Percentiles rank a stretch among this genome's conserved stretches.
Evolutionary conservation across 2,113 vertebrate genomes (phyloP).

Genomic region (Lota lota): DNA sequence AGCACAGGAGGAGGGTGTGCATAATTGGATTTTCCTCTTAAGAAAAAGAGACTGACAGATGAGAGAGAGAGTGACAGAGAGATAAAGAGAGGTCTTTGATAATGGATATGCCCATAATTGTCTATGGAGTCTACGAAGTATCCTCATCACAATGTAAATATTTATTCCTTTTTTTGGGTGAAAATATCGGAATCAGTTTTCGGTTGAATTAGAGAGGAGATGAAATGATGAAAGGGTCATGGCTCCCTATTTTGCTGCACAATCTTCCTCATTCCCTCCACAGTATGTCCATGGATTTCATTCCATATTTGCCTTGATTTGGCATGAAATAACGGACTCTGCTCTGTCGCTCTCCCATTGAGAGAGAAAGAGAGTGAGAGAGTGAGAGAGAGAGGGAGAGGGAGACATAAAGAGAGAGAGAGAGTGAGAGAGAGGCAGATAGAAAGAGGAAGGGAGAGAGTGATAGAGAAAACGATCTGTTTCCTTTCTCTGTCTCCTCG

Average conservation of each 20-base stretch:
- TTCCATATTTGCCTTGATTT: neutral
- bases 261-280: neutral
- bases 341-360: neutral
- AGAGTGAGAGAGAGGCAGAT: too few relatives aligned
- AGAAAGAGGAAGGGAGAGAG: too few relatives aligned
- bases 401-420: too few relatives aligned
- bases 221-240: too few relatives aligned
- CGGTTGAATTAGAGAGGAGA: neutral
- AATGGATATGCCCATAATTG: neutral
- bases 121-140: neutral
- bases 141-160: neutral
- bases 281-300: neutral
- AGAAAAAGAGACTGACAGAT: neutral
- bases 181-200: too few relatives aligned
- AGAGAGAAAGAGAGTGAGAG: neutral
- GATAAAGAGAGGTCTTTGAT: neutral
- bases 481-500: neutral
- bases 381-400: neutral
- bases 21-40: neutral
- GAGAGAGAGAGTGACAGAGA: neutral
- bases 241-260: neutral
- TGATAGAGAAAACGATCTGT: neutral
- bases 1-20: conserved; percentile 10
- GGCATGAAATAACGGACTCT: neutral
- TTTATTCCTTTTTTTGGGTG: neutral